phyloP scores from a whole-genome alignment of 2,888 invertebrate genomes.

The Heteromyza rotundicornis region DNA sequence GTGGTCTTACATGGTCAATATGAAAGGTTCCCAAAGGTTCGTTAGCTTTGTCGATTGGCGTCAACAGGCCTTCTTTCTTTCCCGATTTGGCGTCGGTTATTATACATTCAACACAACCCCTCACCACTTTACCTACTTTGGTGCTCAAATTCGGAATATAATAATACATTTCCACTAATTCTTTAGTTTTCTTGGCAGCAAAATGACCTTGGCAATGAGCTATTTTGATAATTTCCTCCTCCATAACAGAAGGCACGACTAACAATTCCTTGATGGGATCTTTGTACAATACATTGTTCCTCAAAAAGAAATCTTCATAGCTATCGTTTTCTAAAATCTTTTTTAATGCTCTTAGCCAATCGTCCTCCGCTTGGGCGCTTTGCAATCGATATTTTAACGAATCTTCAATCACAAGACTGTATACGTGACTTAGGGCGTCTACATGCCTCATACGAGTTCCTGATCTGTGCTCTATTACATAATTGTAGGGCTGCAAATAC shows the following conservation, averaged over 20 bases:
- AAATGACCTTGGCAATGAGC: not conserved
- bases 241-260: not conserved
- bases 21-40: not conserved
- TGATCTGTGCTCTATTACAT: too few relatives aligned
- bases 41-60: not conserved
- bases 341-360: not conserved
- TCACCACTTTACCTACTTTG: not conserved
- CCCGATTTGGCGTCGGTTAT: not conserved
- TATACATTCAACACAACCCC: not conserved
- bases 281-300: not conserved
- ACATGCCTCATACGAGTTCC: too few relatives aligned
- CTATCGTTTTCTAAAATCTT: not conserved
- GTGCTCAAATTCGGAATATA: not conserved
- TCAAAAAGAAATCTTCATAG: not conserved
- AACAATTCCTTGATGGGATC: not conserved
- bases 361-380: not conserved
- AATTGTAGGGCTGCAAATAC: too few relatives aligned
- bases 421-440: too few relatives aligned
- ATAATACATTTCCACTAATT: not conserved
- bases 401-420: too few relatives aligned
- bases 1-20: not conserved
- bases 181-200: not conserved
- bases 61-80: not conserved
- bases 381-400: not conserved
- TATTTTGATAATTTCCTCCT: not conserved